A percentile compares a stretch with the other conserved stretches of the same genome.
Conservation (phyloP, 1,140 invertebrate genomes). For the Drosophila lini region DNA sequence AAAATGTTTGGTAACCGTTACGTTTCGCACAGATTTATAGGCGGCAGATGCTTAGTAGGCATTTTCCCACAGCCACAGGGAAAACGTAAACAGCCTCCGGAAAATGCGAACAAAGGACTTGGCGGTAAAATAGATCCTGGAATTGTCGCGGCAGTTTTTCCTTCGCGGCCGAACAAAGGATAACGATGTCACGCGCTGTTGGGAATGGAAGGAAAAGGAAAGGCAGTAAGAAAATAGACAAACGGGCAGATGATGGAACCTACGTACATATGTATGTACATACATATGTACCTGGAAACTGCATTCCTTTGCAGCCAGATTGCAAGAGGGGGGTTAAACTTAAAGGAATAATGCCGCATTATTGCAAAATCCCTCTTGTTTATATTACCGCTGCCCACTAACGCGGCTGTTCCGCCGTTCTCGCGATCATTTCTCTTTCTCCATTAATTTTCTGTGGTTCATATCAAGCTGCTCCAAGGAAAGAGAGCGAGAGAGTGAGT, state of each 20-base stretch:
- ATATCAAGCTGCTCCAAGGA: neutral
- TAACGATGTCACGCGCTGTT: slow-evolving; percentile 78
- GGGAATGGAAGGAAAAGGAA: slow-evolving; percentile 11
- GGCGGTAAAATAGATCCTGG: slow-evolving; percentile 44
- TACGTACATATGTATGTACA: neutral
- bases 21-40: slow-evolving; percentile 31
- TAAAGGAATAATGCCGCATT: neutral
- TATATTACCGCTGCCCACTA: neutral
- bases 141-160: slow-evolving; percentile 50
- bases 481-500: neutral
- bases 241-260: slow-evolving; percentile 18
- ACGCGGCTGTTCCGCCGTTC: slow-evolving; percentile 13
- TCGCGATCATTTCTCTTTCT: slow-evolving; percentile 10
- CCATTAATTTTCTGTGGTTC: neutral
- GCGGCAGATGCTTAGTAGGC: slow-evolving; percentile 36
- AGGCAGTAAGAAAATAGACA: slow-evolving; percentile 9
- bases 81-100: slow-evolving; percentile 41
- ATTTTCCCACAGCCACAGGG: slow-evolving; percentile 68
- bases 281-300: slow-evolving; percentile 18
- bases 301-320: slow-evolving; percentile 34
- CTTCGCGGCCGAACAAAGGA: slow-evolving; percentile 50
- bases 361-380: neutral
- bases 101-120: slow-evolving; percentile 35
- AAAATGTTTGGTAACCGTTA: slow-evolving; percentile 29
- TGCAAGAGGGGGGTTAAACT: slow-evolving; percentile 2